phyloP scores from a whole-genome alignment of 1,140 invertebrate genomes.

The Conus betulinus region DNA sequence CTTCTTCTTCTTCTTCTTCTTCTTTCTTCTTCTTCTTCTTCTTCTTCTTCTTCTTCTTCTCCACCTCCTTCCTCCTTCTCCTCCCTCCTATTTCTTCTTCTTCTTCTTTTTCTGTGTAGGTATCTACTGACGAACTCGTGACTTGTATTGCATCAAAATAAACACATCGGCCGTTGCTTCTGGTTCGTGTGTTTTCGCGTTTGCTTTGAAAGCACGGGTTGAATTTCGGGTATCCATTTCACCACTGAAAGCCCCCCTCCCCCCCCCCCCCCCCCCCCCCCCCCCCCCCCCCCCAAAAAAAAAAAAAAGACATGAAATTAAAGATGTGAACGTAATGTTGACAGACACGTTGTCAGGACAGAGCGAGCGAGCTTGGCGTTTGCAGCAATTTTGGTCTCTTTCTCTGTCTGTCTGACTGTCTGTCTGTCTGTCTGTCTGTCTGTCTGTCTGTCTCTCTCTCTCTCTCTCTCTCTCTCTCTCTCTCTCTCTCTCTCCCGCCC shows the following conservation, averaged over 20 bases:
- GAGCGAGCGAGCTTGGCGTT: background rate
- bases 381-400: background rate
- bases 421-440: background rate
- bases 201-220: background rate
- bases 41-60: too few species aligned
- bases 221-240: background rate
- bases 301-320: background rate
- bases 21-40: too few species aligned
- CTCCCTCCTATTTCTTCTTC: too few species aligned
- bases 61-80: too few species aligned
- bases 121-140: too few species aligned
- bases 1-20: too few species aligned
- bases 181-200: background rate
- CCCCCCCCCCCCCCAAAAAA: background rate
- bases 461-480: background rate
- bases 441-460: background rate
- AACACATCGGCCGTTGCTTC: background rate
- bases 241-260: background rate
- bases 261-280: constrained; percentile 12
- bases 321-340: too few species aligned
- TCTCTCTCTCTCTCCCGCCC: background rate
- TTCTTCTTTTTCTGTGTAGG: too few species aligned
- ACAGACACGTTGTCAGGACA: too few species aligned
- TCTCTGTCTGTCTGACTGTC: background rate
- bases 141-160: too few species aligned